Evolutionary conservation across 2,888 invertebrate species (phyloP).

Genomic region (Kryphioiulus occultus): DNA sequence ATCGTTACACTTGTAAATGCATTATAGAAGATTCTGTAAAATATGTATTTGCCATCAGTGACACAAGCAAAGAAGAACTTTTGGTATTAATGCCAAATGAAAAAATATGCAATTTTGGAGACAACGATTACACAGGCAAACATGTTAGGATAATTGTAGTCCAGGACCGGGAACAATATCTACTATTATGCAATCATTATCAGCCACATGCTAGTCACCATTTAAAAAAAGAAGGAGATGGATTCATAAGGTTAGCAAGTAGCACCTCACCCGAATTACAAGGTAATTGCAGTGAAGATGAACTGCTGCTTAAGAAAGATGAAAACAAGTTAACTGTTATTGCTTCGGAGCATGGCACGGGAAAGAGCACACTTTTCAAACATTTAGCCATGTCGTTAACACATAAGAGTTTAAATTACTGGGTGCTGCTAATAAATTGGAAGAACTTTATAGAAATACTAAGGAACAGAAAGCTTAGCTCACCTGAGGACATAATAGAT

Average conservation of each 20-base stretch:
- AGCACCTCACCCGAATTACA: background rate
- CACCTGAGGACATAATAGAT: background rate
- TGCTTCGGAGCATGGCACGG: background rate
- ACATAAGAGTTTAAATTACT: background rate
- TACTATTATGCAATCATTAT: background rate
- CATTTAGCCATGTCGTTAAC: background rate
- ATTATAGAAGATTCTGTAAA: background rate
- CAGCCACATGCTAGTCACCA: background rate
- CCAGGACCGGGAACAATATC: background rate
- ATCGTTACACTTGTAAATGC: background rate
- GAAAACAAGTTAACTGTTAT: background rate
- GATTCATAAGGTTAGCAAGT: background rate
- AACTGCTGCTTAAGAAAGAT: background rate
- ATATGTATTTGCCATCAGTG: background rate
- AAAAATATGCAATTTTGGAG: background rate
- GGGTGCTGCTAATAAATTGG: background rate
- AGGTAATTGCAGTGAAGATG: background rate
- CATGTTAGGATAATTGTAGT: conserved; percentile 1
- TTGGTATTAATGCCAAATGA: background rate
- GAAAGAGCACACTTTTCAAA: conserved; percentile 3
- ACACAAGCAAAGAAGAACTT: background rate
- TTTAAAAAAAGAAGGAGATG: background rate
- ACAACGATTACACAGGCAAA: background rate
- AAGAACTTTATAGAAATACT: background rate
- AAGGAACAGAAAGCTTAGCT: background rate